phyloP scores from a whole-genome alignment of 1,140 invertebrate species.

The Temnothorax nylanderi region DNA sequence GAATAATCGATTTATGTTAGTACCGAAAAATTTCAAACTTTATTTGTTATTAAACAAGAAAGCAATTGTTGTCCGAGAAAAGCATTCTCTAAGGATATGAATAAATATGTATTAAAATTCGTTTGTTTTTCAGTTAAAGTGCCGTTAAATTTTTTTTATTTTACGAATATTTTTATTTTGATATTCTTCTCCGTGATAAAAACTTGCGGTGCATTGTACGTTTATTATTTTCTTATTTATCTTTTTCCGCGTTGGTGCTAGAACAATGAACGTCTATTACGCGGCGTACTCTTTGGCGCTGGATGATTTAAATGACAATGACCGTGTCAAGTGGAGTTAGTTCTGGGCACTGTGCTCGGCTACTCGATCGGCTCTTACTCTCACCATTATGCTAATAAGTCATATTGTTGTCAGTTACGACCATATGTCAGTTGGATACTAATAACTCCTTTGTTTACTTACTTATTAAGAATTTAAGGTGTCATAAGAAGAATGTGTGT shows the following conservation, averaged over 20 bases:
- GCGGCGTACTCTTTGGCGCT: constrained; percentile 24
- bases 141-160: background rate
- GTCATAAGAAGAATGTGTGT: background rate
- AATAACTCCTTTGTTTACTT: constrained; percentile 44
- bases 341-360: constrained; percentile 34
- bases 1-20: background rate
- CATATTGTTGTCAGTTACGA: constrained; percentile 58
- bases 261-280: constrained; percentile 37
- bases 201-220: background rate
- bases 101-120: background rate
- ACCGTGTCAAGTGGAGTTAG: constrained; percentile 44
- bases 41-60: background rate
- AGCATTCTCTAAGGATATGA: background rate
- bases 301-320: constrained; percentile 69
- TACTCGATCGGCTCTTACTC: constrained; percentile 62
- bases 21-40: background rate
- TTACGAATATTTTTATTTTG: constrained; percentile 16
- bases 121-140: background rate
- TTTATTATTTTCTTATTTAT: constrained; percentile 33
- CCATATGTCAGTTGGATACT: constrained; percentile 29
- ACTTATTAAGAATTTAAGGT: constrained; percentile 34
- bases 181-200: background rate
- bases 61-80: background rate
- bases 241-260: constrained; percentile 8
- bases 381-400: constrained; percentile 67